A percentile compares a stretch with the other conserved stretches of the same genome.
Conservation (phyloP, 30 jellyfish, hydroid and myxozoan species). For the Turritopsis rubra region DNA sequence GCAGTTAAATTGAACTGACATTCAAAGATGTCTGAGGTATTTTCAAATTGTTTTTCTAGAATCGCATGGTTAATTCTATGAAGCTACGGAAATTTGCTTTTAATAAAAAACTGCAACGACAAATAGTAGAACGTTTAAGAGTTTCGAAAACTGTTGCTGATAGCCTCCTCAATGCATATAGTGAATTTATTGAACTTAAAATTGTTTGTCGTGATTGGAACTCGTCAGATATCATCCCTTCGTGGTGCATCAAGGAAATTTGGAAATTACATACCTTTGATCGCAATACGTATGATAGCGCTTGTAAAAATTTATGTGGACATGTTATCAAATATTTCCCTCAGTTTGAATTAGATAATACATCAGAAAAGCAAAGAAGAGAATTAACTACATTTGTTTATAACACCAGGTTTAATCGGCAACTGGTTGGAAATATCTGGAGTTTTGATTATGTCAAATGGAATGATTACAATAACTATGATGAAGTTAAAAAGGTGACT, state of each 20-base stretch:
- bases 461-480: not conserved
- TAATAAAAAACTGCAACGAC: not conserved
- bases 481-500: not conserved
- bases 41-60: no score
- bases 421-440: conserved; percentile 8
- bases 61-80: not conserved
- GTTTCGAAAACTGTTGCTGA: conserved; percentile 12
- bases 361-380: not conserved
- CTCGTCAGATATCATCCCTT: conserved; percentile 1
- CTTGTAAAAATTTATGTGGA: not conserved
- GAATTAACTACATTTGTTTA: conserved; percentile 17
- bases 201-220: conserved; percentile 26
- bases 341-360: not conserved
- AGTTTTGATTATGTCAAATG: conserved; percentile 8
- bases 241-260: conserved; percentile 15
- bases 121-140: not conserved
- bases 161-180: conserved; percentile 19
- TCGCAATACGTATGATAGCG: not conserved
- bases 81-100: conserved; percentile 8
- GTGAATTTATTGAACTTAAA: conserved; percentile 33
- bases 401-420: conserved; percentile 20
- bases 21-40: not conserved
- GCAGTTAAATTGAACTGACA: not conserved
- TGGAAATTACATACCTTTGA: conserved; percentile 24
- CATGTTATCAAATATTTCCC: not conserved